Percentiles rank a stretch among this genome's conserved stretches.
Conservation (phyloP, 2,888 invertebrate species). For the Drosophila quinaria region DNA sequence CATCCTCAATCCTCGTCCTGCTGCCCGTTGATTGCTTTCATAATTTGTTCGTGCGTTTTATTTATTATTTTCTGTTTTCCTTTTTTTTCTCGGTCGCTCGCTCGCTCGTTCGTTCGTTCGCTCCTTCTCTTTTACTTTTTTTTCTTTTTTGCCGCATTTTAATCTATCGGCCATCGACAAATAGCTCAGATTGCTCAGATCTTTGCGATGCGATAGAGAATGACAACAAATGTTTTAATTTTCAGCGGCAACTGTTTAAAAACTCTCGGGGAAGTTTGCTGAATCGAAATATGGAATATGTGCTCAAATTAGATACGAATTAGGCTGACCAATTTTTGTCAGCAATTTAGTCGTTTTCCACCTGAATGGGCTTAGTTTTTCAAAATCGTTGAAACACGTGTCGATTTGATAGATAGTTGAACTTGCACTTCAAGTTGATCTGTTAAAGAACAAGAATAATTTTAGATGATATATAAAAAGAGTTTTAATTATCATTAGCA, state of each 20-base stretch:
- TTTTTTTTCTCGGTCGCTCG: conserved; percentile 6
- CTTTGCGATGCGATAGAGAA: conserved; percentile 59
- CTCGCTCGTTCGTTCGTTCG: conserved; percentile 13
- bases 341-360: not conserved
- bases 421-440: not conserved
- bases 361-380: not conserved
- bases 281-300: not conserved
- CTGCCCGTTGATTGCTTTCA: conserved; percentile 52
- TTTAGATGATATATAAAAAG: not conserved
- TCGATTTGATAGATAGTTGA: not conserved
- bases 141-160: conserved; percentile 44
- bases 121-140: conserved; percentile 2
- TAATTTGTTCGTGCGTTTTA: conserved; percentile 62
- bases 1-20: conserved; percentile 12
- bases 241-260: conserved; percentile 34
- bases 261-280: not conserved
- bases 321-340: not conserved
- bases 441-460: not conserved
- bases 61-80: conserved; percentile 53
- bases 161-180: conserved; percentile 64
- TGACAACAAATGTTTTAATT: conserved; percentile 79
- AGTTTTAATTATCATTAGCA: too few species aligned
- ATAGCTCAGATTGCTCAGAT: conserved; percentile 56
- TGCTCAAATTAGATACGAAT: not conserved
- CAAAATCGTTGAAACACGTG: not conserved